Percentiles rank a stretch among this genome's conserved stretches.
phyloP scores from a whole-genome alignment of 2,888 invertebrate genomes.

The Tenodera sinensis region DNA sequence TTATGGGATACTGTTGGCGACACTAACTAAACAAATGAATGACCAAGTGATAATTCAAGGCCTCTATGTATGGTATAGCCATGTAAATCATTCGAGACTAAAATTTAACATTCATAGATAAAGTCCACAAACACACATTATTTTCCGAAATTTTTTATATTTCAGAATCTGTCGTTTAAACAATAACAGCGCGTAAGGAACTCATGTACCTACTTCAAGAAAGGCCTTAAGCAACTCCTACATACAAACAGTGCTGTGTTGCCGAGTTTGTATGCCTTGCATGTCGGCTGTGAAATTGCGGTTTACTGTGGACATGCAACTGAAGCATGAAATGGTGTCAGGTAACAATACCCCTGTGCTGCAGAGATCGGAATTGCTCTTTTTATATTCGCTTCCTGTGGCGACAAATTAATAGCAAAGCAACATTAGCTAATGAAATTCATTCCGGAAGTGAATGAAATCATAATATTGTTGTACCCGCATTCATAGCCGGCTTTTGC shows the following conservation, averaged over 20 bases:
- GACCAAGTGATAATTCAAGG: too few relatives aligned
- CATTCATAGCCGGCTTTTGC: neutral
- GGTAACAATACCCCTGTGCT: neutral
- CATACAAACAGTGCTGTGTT: neutral
- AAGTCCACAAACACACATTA: too few relatives aligned
- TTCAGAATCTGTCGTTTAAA: too few relatives aligned
- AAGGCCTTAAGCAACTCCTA: neutral
- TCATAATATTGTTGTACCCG: neutral
- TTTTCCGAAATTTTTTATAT: too few relatives aligned
- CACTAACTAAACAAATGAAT: too few relatives aligned
- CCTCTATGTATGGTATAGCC: too few relatives aligned
- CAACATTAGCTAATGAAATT: neutral
- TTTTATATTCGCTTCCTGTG: neutral
- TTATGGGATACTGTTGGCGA: too few relatives aligned
- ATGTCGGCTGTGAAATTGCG: neutral
- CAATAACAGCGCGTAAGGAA: too few relatives aligned
- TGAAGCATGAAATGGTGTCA: neutral
- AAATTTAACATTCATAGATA: too few relatives aligned
- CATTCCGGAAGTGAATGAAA: neutral
- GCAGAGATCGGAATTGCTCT: neutral
- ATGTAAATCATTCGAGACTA: too few relatives aligned
- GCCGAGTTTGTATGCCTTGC: neutral
- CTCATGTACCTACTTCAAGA: too few relatives aligned
- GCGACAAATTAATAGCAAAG: neutral
- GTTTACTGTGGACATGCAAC: neutral